Evolutionary conservation across 2,113 vertebrate genomes (phyloP).

Genomic region (Lipophrys pholis): DNA sequence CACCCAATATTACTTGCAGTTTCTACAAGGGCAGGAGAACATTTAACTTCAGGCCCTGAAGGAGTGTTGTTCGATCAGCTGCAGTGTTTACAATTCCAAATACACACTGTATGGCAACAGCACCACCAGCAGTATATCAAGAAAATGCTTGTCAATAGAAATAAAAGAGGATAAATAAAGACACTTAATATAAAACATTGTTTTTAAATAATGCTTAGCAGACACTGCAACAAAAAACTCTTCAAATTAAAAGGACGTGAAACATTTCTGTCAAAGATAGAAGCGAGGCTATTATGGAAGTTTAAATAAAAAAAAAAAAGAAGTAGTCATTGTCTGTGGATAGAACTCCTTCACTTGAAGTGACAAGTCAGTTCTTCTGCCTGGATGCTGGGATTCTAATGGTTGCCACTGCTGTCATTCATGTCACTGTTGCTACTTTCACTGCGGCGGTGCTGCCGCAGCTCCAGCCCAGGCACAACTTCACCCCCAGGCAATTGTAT

Average conservation of each 20-base stretch:
- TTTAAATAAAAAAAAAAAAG: not conserved
- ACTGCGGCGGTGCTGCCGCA: conserved; percentile 28
- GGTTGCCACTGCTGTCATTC: conserved; percentile 34
- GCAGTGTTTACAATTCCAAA: conserved; percentile 50
- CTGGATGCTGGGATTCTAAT: conserved; percentile 36
- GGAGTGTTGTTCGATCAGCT: conserved; percentile 42
- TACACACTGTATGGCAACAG: conserved; percentile 73
- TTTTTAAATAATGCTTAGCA: conserved; percentile 1
- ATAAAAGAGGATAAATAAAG: conserved; percentile 4
- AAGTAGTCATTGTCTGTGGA: conserved; percentile 16
- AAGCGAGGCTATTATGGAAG: conserved; percentile 19
- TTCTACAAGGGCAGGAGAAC: conserved; percentile 24
- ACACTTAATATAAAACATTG: not conserved
- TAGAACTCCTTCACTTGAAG: conserved; percentile 14
- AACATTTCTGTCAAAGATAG: conserved; percentile 17
- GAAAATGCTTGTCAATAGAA: conserved; percentile 37
- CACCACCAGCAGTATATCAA: conserved; percentile 76
- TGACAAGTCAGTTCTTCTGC: conserved; percentile 47
- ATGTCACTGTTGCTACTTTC: conserved; percentile 18
- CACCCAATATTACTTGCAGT: conserved; percentile 13
- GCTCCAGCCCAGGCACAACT: conserved; percentile 24
- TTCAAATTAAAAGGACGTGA: not conserved
- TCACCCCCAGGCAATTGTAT: conserved; percentile 25
- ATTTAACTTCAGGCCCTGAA: conserved; percentile 40
- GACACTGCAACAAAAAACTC: conserved; percentile 7